Conservation (phyloP, 2,113 vertebrate species). For the Etheostoma cragini region DNA sequence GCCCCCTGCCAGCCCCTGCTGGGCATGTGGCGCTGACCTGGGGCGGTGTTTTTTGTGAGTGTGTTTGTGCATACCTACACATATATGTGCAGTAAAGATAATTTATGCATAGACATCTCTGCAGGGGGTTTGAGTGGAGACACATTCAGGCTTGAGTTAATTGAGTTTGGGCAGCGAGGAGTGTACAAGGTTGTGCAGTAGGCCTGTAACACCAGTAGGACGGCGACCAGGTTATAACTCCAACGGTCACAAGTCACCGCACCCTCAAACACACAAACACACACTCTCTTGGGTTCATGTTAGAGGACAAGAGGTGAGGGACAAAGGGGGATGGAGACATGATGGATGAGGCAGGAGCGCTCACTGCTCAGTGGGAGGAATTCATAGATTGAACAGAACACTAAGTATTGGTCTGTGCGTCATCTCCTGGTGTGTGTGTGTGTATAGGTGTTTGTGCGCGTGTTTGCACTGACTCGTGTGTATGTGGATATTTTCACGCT, state of each 20-base stretch:
- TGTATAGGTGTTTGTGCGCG: background rate
- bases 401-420: conserved; percentile 53
- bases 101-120: background rate
- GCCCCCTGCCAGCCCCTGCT: conserved; percentile 56
- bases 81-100: background rate
- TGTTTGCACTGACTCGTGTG: conserved; percentile 1
- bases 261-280: conserved; percentile 12
- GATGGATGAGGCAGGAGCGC: conserved; percentile 59
- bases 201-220: background rate
- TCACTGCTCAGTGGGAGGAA: conserved; percentile 56
- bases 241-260: conserved; percentile 12
- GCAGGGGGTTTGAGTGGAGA: background rate
- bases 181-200: background rate
- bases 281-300: conserved; percentile 45
- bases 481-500: conserved; percentile 10
- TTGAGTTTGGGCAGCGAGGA: conserved; percentile 37
- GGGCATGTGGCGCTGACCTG: conserved; percentile 56
- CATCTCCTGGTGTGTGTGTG: conserved; percentile 38
- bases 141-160: conserved; percentile 38
- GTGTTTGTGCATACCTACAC: conserved; percentile 5
- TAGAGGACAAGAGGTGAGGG: conserved; percentile 66
- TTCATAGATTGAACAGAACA: conserved; percentile 66
- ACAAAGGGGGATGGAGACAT: conserved; percentile 47
- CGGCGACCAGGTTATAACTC: background rate
- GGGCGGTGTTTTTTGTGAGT: background rate